Percentiles rank a stretch among this genome's conserved stretches.
phyloP scores from a whole-genome alignment of 1,140 invertebrate species.

The Lasioglossum baleicum region DNA sequence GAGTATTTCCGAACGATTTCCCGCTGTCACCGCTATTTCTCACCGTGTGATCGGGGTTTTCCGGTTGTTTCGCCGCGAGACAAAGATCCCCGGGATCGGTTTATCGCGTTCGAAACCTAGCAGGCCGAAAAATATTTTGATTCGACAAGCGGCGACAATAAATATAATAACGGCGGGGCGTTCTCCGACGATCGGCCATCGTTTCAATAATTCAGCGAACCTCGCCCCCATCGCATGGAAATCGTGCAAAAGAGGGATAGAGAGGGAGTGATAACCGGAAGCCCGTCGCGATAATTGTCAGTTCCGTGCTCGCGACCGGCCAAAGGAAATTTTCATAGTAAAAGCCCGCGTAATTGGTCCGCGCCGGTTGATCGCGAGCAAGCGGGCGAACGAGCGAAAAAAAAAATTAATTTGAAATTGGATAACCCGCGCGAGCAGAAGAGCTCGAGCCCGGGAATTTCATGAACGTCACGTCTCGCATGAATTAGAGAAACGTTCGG shows the following conservation, averaged over 20 bases:
- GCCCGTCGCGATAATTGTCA: conserved; percentile 17
- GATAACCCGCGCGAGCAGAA: not conserved
- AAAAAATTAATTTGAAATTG: conserved; percentile 24
- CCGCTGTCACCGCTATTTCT: conserved; percentile 37
- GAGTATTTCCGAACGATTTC: conserved; percentile 41
- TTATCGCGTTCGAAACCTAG: not conserved
- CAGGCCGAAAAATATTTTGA: not conserved
- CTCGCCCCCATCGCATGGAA: too few relatives aligned
- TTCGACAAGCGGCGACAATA: not conserved
- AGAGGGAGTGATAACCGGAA: not conserved
- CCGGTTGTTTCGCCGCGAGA: conserved; percentile 35
- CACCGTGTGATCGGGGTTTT: conserved; percentile 30
- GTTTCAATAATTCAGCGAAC: conserved; percentile 13
- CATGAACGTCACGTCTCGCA: conserved; percentile 4
- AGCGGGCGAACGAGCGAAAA: not conserved
- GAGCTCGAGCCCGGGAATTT: not conserved
- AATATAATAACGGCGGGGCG: not conserved
- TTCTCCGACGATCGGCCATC: too few relatives aligned
- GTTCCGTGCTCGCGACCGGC: not conserved
- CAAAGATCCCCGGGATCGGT: conserved; percentile 36
- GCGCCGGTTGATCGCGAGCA: not conserved
- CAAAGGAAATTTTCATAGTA: conserved; percentile 30
- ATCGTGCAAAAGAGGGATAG: too few relatives aligned
- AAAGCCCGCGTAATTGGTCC: conserved; percentile 8
- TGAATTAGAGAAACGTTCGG: conserved; percentile 15